Conservation (phyloP, 2,888 invertebrate species). For the Oxycera nigricornis region DNA sequence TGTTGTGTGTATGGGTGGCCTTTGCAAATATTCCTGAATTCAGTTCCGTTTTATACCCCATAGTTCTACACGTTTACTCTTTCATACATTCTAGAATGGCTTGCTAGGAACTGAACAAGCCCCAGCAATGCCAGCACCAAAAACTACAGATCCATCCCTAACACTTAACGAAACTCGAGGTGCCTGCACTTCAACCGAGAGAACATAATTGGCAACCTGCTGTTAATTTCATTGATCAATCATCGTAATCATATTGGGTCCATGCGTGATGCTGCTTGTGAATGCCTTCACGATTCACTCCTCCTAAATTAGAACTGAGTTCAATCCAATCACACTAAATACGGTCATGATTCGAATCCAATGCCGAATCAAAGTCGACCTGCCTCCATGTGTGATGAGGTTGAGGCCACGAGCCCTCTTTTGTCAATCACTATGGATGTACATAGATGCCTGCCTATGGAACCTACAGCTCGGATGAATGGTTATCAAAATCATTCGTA, state of each 20-base stretch:
- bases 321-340: not conserved
- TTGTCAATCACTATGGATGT: not conserved
- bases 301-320: not conserved
- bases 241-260: not conserved
- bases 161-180: no score
- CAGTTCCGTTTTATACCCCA: no score
- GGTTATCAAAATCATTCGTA: not conserved
- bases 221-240: constrained; percentile 18
- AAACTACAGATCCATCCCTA: no score
- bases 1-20: no score
- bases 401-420: not conserved
- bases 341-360: not conserved
- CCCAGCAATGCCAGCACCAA: no score
- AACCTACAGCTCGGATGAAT: not conserved
- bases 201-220: constrained; percentile 12
- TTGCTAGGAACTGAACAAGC: no score
- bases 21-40: no score
- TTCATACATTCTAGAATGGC: no score
- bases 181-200: not conserved
- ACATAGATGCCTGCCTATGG: not conserved
- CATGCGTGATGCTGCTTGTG: not conserved
- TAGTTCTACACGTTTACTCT: no score
- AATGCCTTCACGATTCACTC: not conserved
- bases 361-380: not conserved
- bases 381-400: not conserved